Percentiles rank a stretch among this genome's conserved stretches.
phyloP scores from a whole-genome alignment of 2,797 vertebrate genomes.

The Carduelis carduelis region DNA sequence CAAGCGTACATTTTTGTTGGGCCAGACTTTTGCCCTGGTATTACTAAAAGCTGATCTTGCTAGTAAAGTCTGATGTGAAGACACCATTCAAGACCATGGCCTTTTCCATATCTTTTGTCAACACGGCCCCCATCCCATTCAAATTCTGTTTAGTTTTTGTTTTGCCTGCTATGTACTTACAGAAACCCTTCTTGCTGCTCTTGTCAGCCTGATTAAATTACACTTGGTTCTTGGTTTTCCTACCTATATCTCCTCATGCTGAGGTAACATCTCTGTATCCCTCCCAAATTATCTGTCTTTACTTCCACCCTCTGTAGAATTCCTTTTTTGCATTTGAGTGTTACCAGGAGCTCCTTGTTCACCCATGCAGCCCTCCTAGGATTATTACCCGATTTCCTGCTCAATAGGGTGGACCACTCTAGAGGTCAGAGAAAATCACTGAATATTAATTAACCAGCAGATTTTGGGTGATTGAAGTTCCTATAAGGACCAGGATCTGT shows the following conservation, averaged over 20 bases:
- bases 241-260: not conserved
- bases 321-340: not conserved
- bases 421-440: not conserved
- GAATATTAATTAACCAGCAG: not conserved
- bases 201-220: not conserved
- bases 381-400: not conserved
- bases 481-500: not conserved
- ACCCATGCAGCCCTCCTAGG: not conserved
- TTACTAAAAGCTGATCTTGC: not conserved
- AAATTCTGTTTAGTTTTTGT: not conserved
- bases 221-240: not conserved
- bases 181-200: not conserved
- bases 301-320: not conserved
- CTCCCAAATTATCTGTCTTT: not conserved
- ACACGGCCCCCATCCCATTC: rapidly evolving
- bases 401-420: not conserved
- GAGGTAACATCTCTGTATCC: not conserved
- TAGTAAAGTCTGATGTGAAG: not conserved
- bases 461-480: not conserved
- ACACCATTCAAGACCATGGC: not conserved
- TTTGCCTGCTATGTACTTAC: not conserved
- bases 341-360: not conserved
- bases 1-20: not conserved
- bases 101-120: not conserved
- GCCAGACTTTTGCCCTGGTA: not conserved